Base-by-base conservation (phyloP, 2,888 invertebrate genomes). In the Cephus runcator region DNA sequence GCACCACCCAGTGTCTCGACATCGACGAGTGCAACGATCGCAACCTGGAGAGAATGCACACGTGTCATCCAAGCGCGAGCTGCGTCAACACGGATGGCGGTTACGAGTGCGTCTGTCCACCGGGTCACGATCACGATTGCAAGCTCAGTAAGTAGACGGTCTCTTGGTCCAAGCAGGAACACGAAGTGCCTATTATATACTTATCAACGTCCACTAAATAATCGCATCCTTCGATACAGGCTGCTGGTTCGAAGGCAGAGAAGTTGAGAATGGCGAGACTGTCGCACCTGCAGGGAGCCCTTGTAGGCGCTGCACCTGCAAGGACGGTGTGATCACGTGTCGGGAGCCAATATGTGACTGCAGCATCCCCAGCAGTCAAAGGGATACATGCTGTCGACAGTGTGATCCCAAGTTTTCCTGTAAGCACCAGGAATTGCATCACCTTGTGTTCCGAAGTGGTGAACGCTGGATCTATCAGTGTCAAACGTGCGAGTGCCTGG, bases 391-490 rank as follows among this genome's bases (percentile, higher is more conserved):
- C 92, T 97, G 97, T 91, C 96, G 96, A 74, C 96, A 96, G 91
- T 97, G 97, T 92, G 95, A 96, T 91, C 93, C 94, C 76, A 93
- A 93, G 83, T 94, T 94, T 88, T 94, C 94, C 85, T 97, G 97
- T 92, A 94, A 93, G 82, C 97, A 97, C 92, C 96, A 96, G 91
- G 96, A 96, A 91, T 93, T 96, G 88, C 93, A 94, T 85, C 94
- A 95, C 91, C 95, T 96, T 82, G 93, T 94, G 87, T 95, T 96
- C 91, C 94, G 94, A 90, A 96, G 96, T 90, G 97, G 97, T 77
- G 96, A 97, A 91, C 94, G 95, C 87, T 98, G 98, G 97, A 95
- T 96, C 85, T 97, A 97, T 93, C 96, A 97, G 92, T 98, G 98
- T 92, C 96, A 97, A 93, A 96, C 96, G 82, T 98, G 98, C 93